Evolutionary conservation across 2,113 vertebrate genomes (phyloP).

Genomic region (Ammodytes dubius): DNA sequence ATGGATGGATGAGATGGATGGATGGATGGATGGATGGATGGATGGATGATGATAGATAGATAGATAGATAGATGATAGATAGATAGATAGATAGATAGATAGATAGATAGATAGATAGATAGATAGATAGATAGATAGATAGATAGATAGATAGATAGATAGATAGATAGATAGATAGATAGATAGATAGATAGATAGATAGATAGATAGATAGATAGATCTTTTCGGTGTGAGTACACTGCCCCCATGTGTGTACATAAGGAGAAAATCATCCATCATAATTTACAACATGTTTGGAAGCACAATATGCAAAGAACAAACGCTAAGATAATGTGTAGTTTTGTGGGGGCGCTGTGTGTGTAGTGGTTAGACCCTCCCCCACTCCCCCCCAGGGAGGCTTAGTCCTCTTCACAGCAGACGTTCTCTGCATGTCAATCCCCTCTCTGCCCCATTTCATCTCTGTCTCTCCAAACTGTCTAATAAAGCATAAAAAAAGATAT

Average conservation of each 20-base stretch:
- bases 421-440: too few relatives aligned
- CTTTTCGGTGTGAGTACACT: slow-evolving; percentile 37
- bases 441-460: too few relatives aligned
- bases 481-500: too few relatives aligned
- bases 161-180: not conserved
- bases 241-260: slow-evolving; percentile 61
- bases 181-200: not conserved
- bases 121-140: not conserved
- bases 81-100: not conserved
- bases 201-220: not conserved
- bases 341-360: too few relatives aligned
- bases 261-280: not conserved
- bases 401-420: too few relatives aligned
- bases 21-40: not conserved
- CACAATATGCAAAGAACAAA: not conserved
- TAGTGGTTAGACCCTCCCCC: too few relatives aligned
- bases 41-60: not conserved
- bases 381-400: too few relatives aligned
- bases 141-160: not conserved
- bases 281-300: not conserved
- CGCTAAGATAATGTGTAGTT: not conserved
- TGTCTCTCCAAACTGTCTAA: too few relatives aligned
- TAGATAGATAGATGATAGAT: not conserved
- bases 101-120: not conserved
- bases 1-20: not conserved